These are phyloP conservation scores for Gadus macrocephalus DNA, from an alignment of 2,113 vertebrate species.

Conservation along the genomic window DNA sequence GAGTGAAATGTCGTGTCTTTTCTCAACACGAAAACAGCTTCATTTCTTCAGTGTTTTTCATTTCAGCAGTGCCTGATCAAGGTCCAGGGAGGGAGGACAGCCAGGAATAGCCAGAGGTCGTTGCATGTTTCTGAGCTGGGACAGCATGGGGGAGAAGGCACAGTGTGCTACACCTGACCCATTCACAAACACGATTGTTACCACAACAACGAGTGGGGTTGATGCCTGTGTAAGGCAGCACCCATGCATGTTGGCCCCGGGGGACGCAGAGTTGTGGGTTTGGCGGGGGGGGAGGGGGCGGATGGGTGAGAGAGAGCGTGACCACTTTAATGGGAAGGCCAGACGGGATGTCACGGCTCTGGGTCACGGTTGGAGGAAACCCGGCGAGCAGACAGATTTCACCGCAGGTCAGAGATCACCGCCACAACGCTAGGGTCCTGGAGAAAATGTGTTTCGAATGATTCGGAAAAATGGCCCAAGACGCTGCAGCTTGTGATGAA, in stretches of 20 bases:
- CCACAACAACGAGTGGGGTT: conserved; percentile 41
- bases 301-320: conserved; percentile 48
- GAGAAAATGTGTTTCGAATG: too few species aligned
- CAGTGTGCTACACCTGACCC: conserved; percentile 23
- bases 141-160: conserved; percentile 29
- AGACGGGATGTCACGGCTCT: conserved; percentile 44
- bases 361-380: conserved; percentile 28
- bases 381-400: conserved; percentile 21
- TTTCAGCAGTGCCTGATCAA: conserved; percentile 1
- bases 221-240: conserved; percentile 30
- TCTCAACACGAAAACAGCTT: too few species aligned
- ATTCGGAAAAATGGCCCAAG: too few species aligned
- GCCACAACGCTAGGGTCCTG: not conserved
- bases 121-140: conserved; percentile 25
- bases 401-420: conserved; percentile 41
- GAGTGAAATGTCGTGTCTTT: too few species aligned
- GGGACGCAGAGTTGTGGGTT: conserved; percentile 15
- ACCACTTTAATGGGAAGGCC: conserved; percentile 59
- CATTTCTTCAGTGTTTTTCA: not conserved
- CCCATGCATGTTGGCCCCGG: not conserved
- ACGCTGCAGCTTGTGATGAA: too few species aligned
- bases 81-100: conserved; percentile 1
- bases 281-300: conserved; percentile 33
- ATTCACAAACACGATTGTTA: conserved; percentile 39
- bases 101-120: conserved; percentile 13